Conservation (phyloP, 37 sponge, comb jelly and placozoan species). For the Trichoplax adhaerens region DNA sequence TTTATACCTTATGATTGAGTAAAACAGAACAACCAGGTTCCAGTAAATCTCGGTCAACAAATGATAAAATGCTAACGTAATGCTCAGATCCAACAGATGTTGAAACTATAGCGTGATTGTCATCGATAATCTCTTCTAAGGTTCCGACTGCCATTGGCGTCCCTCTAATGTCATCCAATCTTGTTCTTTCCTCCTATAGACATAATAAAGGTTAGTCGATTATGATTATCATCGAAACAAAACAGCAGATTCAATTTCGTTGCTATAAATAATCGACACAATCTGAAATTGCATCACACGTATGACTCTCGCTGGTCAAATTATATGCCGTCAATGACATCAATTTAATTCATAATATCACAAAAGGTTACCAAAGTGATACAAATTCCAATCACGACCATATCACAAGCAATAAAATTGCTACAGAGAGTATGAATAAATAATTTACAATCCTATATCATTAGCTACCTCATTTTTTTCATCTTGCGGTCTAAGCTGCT, state of each 20-base stretch:
- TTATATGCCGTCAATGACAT: too few species aligned
- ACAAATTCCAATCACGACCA: neutral
- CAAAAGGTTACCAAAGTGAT: neutral
- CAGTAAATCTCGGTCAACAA: conserved; percentile 93
- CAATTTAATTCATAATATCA: neutral
- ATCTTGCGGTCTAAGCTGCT: conserved; percentile 79
- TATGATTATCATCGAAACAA: too few species aligned
- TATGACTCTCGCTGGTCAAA: too few species aligned
- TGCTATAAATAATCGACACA: too few species aligned
- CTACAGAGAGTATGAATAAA: neutral
- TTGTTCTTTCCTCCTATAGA: conserved; percentile 84
- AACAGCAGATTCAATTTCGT: too few species aligned
- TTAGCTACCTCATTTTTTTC: conserved; percentile 76
- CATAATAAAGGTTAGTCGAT: too few species aligned
- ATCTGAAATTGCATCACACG: too few species aligned
- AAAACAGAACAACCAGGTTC: conserved; percentile 98
- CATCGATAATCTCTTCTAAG: conserved; percentile 98
- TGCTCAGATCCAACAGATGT: conserved; percentile 96
- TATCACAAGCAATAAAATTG: neutral
- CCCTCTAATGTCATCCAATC: conserved; percentile 90
- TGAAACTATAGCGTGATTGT: conserved; percentile 95
- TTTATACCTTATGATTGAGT: conserved; percentile 79
- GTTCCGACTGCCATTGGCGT: conserved; percentile 98
- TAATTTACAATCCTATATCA: conserved; percentile 3
- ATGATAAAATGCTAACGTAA: conserved; percentile 93